Percentiles rank a stretch among this genome's conserved stretches.
These are phyloP conservation scores for Armadillidium nasatum DNA, from an alignment of 1,140 invertebrate genomes.

Conservation along the genomic window DNA sequence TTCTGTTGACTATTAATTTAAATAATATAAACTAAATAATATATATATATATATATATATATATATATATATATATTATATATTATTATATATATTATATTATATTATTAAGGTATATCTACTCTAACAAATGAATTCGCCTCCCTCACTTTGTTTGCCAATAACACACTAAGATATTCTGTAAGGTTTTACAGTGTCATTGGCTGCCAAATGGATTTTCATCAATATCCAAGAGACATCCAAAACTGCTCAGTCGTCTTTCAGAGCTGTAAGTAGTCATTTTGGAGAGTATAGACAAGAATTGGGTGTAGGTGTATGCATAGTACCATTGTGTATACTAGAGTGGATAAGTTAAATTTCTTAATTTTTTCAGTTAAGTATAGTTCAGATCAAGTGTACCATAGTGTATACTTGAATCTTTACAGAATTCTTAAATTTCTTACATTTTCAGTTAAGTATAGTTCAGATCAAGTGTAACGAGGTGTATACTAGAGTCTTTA, in stretches of 20 bases:
- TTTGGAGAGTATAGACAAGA: constrained; percentile 21
- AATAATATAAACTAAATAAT: not conserved
- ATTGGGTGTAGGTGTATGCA: too few relatives aligned
- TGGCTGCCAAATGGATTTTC: constrained; percentile 79
- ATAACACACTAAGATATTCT: constrained; percentile 71
- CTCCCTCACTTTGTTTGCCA: constrained; percentile 68
- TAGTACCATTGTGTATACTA: too few relatives aligned
- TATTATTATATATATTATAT: not conserved
- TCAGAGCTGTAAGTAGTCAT: constrained; percentile 68
- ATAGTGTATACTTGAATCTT: too few relatives aligned
- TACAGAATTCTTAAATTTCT: too few relatives aligned
- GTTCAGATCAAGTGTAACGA: too few relatives aligned
- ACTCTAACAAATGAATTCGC: constrained; percentile 72
- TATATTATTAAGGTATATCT: constrained; percentile 62
- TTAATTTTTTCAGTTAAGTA: too few relatives aligned
- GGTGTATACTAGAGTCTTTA: too few relatives aligned
- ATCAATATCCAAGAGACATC: constrained; percentile 76
- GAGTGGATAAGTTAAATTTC: too few relatives aligned
- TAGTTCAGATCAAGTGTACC: too few relatives aligned
- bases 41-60: not conserved
- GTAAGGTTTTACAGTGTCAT: constrained; percentile 76
- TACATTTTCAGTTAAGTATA: too few relatives aligned
- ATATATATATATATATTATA: not conserved
- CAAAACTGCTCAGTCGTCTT: constrained; percentile 74
- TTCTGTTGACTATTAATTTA: not conserved